Conservation (phyloP, 2,113 vertebrate genomes). For the Puntigrus tetrazona region DNA sequence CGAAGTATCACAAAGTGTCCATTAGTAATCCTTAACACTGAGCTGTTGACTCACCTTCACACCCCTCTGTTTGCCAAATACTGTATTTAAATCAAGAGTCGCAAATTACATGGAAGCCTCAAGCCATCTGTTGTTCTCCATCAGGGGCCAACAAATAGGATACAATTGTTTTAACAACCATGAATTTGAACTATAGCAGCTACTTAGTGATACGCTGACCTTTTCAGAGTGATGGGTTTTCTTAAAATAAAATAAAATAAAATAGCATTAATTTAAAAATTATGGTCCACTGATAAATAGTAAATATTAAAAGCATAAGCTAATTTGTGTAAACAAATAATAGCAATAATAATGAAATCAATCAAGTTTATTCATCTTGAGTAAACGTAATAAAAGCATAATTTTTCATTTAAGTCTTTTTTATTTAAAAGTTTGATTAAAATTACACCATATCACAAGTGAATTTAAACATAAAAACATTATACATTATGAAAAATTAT, state of each 20-base stretch:
- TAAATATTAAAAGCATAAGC: background rate
- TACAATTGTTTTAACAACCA: background rate
- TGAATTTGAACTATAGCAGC: background rate
- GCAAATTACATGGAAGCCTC: background rate
- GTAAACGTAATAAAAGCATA: no score
- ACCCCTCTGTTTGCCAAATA: background rate
- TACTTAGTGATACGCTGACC: background rate
- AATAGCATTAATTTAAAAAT: background rate
- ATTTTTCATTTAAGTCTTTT: no score
- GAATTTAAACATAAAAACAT: background rate
- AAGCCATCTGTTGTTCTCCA: background rate
- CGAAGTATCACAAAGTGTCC: conserved; percentile 17
- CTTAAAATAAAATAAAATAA: background rate
- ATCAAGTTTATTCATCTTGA: no score
- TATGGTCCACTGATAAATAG: background rate
- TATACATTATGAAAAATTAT: background rate
- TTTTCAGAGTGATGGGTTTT: background rate
- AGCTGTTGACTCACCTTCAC: background rate
- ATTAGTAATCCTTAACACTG: conserved; percentile 12
- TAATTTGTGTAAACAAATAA: background rate
- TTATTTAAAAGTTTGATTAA: background rate
- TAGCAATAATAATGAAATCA: no score
- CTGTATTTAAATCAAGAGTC: background rate
- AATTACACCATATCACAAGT: background rate
- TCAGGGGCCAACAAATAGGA: background rate